Conservation (phyloP, 2,888 invertebrate species). For the Eristalis pertinax region DNA sequence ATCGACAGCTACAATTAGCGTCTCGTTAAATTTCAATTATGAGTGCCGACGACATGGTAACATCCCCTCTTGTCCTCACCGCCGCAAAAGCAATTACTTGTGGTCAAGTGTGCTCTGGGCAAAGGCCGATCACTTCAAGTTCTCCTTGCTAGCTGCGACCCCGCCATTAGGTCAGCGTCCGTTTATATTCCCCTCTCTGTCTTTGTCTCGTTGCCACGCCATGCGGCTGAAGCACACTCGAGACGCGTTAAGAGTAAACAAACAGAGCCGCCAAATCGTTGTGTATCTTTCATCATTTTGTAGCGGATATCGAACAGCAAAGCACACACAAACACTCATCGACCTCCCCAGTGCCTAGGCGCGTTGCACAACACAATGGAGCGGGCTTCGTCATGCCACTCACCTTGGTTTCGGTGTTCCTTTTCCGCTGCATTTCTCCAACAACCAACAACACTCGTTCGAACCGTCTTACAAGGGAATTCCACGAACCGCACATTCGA, state of each 20-base stretch:
- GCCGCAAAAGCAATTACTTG: background rate
- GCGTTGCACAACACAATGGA: background rate
- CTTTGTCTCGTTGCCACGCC: background rate
- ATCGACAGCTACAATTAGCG: slow-evolving; percentile 27
- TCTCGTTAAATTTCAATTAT: slow-evolving; percentile 29
- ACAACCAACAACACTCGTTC: background rate
- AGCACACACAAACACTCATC: slow-evolving; percentile 12
- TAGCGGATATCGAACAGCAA: slow-evolving; percentile 34
- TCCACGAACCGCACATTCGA: slow-evolving; percentile 46
- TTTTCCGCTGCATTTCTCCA: slow-evolving; percentile 24
- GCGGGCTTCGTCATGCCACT: slow-evolving; percentile 10
- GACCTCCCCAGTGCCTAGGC: background rate
- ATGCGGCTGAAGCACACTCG: background rate
- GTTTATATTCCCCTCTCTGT: background rate
- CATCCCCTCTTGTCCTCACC: background rate
- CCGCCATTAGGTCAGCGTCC: background rate
- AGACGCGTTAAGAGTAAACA: slow-evolving; percentile 12
- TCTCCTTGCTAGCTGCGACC: background rate
- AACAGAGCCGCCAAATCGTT: slow-evolving; percentile 1
- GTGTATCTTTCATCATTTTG: slow-evolving; percentile 5
- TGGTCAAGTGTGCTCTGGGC: background rate
- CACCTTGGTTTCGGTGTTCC: slow-evolving; percentile 26
- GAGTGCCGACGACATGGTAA: background rate
- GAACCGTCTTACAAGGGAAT: slow-evolving; percentile 22
- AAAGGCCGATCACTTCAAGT: background rate